Evolutionary conservation across 2,888 invertebrate species (phyloP), one percentile per base, ranked within the genome.

Genomic region (Priocnemis perturbator): DNA sequence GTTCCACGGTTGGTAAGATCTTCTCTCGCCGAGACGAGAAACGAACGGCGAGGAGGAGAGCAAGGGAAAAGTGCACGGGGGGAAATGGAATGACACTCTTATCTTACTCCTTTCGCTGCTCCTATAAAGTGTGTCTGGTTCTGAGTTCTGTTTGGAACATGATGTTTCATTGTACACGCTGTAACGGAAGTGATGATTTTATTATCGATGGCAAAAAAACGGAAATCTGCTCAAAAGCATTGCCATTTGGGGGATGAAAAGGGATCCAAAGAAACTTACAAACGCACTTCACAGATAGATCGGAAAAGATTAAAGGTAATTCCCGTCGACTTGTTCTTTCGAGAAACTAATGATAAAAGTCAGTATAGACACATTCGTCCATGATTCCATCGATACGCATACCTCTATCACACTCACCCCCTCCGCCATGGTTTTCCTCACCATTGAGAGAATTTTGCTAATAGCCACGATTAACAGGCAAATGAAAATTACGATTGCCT

Each of bases 1-100:
- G 82, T 81, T 81, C 74, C 72, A 77, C 67, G 70, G 67, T 73
- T 63, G 71, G 57, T 67, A 65, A 64, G 71, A 77, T 74, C 74
- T 73, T 68, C 62, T 67, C 69, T 65, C 65, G 68, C 64, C 64
- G 52, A 56, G 52, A 61, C 58, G 37, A 37, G 68, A 62, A 59
- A 65, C 67, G 69, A 69, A 64, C 71, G 68, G 61, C 71, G 69
- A 56, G 60, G 67, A 63, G 64, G 77, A 23, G 64, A 60, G 68
- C 26, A 69, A 58, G 60, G 57, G 64, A 58, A 57, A 59, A 55
- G 60, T 48, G 14, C 21, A 67, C 53, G 58, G 53, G 52, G 44
- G 30, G 57, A 20, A 48, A 58, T 56, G 57, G 64, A 50, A 57
- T 56, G 52, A 64, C 57, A 44, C 23, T 57, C 37, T 37, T 37